Evolutionary conservation across 2,113 vertebrate genomes (phyloP).

Genomic region (Hiodon alosoides): DNA sequence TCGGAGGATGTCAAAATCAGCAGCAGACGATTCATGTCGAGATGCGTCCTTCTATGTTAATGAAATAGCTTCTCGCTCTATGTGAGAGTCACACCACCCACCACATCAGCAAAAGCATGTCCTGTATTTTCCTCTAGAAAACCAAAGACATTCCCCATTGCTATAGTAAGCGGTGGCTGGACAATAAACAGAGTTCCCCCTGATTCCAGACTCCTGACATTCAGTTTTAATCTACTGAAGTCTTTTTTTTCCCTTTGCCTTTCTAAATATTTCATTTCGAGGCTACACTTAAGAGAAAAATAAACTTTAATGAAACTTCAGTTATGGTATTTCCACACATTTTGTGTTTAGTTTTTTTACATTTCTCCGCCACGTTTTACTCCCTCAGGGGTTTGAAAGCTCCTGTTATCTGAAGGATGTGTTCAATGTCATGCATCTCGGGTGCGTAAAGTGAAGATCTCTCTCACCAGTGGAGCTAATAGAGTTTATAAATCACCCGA

Average conservation of each 20-base stretch:
- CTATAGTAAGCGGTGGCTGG: constrained; percentile 26
- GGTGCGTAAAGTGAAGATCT: neutral
- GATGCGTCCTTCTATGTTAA: constrained; percentile 33
- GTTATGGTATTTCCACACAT: neutral
- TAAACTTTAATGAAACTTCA: neutral
- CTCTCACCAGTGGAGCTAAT: too few relatives aligned
- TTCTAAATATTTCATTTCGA: constrained; percentile 14
- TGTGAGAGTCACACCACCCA: constrained; percentile 25
- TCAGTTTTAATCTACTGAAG: constrained; percentile 28
- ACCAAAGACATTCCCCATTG: constrained; percentile 34
- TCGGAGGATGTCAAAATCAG: constrained; percentile 31
- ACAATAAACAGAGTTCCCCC: constrained; percentile 8
- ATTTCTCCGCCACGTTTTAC: neutral
- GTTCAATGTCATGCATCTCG: neutral
- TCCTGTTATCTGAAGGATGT: too few relatives aligned
- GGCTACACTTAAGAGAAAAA: constrained; percentile 1
- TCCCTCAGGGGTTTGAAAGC: neutral
- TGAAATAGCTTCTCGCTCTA: constrained; percentile 33
- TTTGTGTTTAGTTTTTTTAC: neutral
- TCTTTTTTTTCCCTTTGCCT: constrained; percentile 16
- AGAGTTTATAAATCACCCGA: neutral
- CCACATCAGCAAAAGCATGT: constrained; percentile 14
- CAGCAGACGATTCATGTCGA: constrained; percentile 31
- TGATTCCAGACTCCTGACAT: constrained; percentile 20
- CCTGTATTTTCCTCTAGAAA: constrained; percentile 29